Base-by-base conservation (phyloP, 2,113 vertebrate species). In the Henicopernis longicauda region DNA sequence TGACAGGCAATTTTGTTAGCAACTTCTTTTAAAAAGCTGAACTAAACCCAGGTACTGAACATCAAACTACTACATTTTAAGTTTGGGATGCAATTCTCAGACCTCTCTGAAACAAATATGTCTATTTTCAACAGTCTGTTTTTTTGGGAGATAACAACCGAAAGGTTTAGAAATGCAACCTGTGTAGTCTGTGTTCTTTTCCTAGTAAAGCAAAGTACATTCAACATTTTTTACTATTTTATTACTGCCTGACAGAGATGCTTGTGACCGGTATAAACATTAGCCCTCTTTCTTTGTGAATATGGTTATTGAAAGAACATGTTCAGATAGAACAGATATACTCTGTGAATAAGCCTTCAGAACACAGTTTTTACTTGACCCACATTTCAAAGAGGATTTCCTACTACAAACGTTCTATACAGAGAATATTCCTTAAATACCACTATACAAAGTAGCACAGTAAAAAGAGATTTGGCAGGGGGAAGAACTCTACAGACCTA, bases 401-500 rank as follows among this genome's bases (percentile, higher is more conserved):
- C 82, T 58, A 77, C n/a, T n/a, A 45, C 32, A 70, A 67, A 57
- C 0, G 0, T 27, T 85, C 87, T 55, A 57, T n/a, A 18, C 44
- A 52, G 63, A 66, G 47, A 52, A 78, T 49, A 62, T 62, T 78
- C 16, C 14, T 80, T 34, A 47, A 90, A 52, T 59, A 32, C 7
- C 0, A 10, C 38, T 47, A 18, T 6, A 36, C 11, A 54, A 66
- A 79, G 55, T 3, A 61, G 63, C 38, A 32, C 31, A 54, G 47
- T 18, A 82, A n/a, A 15, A 79, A 63, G 26, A 89, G 44, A n/a
- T 38, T 9, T 38, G 61, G 50, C 13, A 67, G 20, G 13, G 42
- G 57, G 52, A 59, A 69, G 21, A 82, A 29, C 44, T 77, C 57
- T 34, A 12, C 77, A 84, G 67, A 42, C 83, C 92, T 92, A 99